Evolutionary conservation across 2,888 invertebrate genomes (phyloP).

Genomic region (Schrankia costaestrigalis): DNA sequence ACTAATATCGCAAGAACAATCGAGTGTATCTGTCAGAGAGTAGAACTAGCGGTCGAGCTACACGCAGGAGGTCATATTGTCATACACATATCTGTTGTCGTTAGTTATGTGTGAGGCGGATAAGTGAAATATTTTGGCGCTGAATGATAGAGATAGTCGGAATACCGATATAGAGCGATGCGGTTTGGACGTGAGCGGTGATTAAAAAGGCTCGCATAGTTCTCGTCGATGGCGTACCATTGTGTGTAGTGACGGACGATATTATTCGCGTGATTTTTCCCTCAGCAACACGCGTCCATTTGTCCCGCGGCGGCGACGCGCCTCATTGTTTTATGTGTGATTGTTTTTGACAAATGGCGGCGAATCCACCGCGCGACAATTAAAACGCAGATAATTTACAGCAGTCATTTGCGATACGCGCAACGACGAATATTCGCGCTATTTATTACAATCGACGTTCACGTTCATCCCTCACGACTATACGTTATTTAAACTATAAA

Average conservation of each 20-base stretch:
- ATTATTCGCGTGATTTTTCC: slow-evolving; percentile 27
- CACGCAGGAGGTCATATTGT: too few species aligned
- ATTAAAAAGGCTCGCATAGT: slow-evolving; percentile 19
- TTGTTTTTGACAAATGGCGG: slow-evolving; percentile 65
- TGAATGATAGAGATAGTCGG: slow-evolving; percentile 5
- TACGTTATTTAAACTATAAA: slow-evolving; percentile 7
- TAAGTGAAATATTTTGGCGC: slow-evolving; percentile 5
- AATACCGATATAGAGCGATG: not conserved
- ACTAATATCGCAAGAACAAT: too few species aligned
- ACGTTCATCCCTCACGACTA: slow-evolving; percentile 6
- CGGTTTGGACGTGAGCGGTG: slow-evolving; percentile 9
- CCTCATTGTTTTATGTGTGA: slow-evolving; percentile 60
- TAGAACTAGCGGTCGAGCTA: too few species aligned
- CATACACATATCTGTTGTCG: too few species aligned
- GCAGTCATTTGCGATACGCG: slow-evolving; percentile 41
- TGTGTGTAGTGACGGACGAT: slow-evolving; percentile 25
- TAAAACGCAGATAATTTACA: slow-evolving; percentile 58
- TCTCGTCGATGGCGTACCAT: slow-evolving; percentile 13
- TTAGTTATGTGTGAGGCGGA: too few species aligned
- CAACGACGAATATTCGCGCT: slow-evolving; percentile 30
- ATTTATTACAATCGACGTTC: slow-evolving; percentile 10
- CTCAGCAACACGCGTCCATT: slow-evolving; percentile 24
- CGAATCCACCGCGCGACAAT: slow-evolving; percentile 38
- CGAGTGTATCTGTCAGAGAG: too few species aligned
- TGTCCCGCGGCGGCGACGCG: slow-evolving; percentile 44